Conservation (phyloP, 2,888 invertebrate species). For the Pandemis heparana region DNA sequence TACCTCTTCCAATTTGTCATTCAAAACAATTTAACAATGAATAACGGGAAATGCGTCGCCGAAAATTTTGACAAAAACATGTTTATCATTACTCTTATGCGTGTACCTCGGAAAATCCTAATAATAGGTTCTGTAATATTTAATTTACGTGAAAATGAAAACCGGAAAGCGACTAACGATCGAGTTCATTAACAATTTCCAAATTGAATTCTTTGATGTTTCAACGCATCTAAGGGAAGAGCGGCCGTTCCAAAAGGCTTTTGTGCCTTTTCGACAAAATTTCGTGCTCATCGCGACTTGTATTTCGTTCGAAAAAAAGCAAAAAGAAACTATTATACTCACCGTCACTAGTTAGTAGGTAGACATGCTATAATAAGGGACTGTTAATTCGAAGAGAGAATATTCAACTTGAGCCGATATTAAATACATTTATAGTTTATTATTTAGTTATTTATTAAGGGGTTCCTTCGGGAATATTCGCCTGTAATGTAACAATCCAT, state of each 20-base stretch:
- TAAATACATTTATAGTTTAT: too few species aligned
- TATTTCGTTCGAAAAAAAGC: slow-evolving; percentile 2
- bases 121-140: slow-evolving; percentile 12
- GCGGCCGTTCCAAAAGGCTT: slow-evolving; percentile 31
- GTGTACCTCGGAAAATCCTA: neutral
- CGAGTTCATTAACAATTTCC: slow-evolving; percentile 41
- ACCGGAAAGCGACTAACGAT: slow-evolving; percentile 24
- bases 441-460: too few species aligned
- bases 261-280: slow-evolving; percentile 23
- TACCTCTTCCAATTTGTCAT: neutral
- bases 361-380: neutral
- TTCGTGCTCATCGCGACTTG: neutral
- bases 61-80: slow-evolving; percentile 4
- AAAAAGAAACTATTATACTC: neutral
- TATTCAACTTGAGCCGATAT: neutral
- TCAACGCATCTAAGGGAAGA: slow-evolving; percentile 33
- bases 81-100: neutral
- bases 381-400: neutral
- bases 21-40: neutral
- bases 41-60: neutral
- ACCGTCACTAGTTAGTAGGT: neutral
- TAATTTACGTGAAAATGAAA: slow-evolving; percentile 24
- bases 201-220: slow-evolving; percentile 40
- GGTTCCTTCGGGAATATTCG: too few species aligned
- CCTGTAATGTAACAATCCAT: too few species aligned